These are phyloP conservation scores for Felis catus DNA, from an alignment of 2,113 vertebrate genomes.

Conservation along the genomic window DNA sequence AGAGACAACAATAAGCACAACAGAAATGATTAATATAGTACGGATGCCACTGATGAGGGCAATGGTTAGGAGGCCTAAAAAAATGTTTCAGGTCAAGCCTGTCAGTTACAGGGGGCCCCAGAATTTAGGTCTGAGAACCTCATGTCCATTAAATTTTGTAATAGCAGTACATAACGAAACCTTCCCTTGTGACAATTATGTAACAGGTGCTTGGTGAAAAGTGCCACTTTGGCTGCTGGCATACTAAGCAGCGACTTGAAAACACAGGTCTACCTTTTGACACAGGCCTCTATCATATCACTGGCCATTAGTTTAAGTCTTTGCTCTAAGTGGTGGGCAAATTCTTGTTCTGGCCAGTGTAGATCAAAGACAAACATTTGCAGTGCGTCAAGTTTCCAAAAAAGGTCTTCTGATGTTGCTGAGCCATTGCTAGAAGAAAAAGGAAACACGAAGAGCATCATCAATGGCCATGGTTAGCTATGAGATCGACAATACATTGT, in stretches of 20 bases:
- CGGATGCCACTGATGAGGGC: not conserved
- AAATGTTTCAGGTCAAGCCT: not conserved
- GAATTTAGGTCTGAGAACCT: not conserved
- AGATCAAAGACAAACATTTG: constrained; percentile 97
- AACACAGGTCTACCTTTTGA: constrained; percentile 91
- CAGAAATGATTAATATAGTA: not conserved
- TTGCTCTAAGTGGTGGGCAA: constrained; percentile 96
- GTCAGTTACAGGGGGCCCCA: not conserved
- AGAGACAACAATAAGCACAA: not conserved
- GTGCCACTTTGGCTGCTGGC: not conserved
- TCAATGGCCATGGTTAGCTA: not conserved
- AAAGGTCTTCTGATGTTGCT: constrained; percentile 96
- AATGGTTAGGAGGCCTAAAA: not conserved
- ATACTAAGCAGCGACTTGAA: constrained; percentile 40
- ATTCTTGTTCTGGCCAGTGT: constrained; percentile 97
- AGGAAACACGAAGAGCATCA: constrained; percentile 12
- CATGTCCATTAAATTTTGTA: not conserved
- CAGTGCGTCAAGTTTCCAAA: constrained; percentile 98
- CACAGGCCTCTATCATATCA: constrained; percentile 99
- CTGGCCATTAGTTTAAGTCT: constrained; percentile 98
- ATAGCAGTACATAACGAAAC: not conserved
- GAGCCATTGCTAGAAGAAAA: constrained; percentile 91
- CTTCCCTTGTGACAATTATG: not conserved
- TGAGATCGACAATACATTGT: not conserved
- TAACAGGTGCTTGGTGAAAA: not conserved